A percentile compares a stretch with the other conserved stretches of the same genome.
Evolutionary conservation across 2,797 vertebrate genomes (phyloP).

Genomic region (Emys orbicularis): DNA sequence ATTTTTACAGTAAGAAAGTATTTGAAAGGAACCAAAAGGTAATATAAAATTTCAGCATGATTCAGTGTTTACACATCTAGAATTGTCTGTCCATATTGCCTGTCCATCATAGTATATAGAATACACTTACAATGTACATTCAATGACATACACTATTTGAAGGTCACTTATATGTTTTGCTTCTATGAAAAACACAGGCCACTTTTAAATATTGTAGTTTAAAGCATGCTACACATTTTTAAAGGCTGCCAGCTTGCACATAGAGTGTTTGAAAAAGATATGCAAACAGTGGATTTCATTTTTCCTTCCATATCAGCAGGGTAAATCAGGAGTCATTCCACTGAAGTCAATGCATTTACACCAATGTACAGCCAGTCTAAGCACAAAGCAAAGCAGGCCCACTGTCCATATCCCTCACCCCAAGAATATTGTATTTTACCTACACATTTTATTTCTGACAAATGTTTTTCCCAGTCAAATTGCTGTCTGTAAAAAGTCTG

Average conservation of each 20-base stretch:
- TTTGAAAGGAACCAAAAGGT: not conserved
- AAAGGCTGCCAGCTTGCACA: not conserved
- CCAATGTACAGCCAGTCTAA: not conserved
- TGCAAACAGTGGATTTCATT: not conserved
- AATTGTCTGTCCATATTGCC: not conserved
- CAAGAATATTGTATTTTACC: not conserved
- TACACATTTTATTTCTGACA: not conserved
- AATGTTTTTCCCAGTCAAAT: not conserved
- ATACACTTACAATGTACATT: not conserved
- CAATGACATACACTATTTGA: not conserved
- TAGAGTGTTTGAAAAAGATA: not conserved
- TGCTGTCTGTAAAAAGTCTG: not conserved
- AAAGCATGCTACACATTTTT: not conserved
- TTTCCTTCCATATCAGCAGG: not conserved
- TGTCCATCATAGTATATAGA: fast-evolving
- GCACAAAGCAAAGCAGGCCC: not conserved
- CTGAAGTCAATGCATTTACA: not conserved
- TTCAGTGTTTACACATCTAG: not conserved
- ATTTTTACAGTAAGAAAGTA: not conserved
- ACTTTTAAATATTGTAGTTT: not conserved
- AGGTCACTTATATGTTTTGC: not conserved
- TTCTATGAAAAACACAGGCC: not conserved
- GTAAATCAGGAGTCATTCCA: not conserved
- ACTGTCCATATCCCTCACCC: fast-evolving
- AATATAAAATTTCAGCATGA: not conserved